Evolutionary conservation across 2,113 vertebrate species (phyloP).

Genomic region (Prunella fulvescens): DNA sequence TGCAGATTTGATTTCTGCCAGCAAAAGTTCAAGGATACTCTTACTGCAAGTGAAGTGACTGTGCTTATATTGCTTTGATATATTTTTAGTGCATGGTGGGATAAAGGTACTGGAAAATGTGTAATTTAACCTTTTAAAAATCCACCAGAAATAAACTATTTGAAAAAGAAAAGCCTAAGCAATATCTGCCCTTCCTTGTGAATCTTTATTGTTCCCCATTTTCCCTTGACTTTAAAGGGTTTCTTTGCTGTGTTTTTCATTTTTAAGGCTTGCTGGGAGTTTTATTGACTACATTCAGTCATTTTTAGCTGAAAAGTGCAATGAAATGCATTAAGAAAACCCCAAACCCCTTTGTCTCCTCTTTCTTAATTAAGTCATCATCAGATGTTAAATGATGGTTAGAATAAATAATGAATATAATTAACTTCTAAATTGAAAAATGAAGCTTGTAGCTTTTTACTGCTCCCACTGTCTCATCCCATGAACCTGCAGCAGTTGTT

Average conservation of each 20-base stretch:
- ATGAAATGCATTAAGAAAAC: not conserved
- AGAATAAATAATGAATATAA: not conserved
- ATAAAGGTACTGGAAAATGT: not conserved
- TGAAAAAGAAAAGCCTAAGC: not conserved
- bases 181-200: not conserved
- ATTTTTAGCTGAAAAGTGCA: not conserved
- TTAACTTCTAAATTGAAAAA: not conserved
- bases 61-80: not conserved
- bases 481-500: accelerated
- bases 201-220: not conserved
- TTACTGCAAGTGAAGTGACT: not conserved
- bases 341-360: not conserved
- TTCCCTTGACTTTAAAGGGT: not conserved
- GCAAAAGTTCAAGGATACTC: not conserved
- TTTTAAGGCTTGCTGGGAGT: not conserved
- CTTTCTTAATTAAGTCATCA: not conserved
- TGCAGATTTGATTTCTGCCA: not conserved
- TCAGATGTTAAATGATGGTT: not conserved
- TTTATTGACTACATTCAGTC: not conserved
- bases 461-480: accelerated
- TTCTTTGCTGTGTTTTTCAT: not conserved
- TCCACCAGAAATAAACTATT: not conserved
- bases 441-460: not conserved
- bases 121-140: not conserved
- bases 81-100: not conserved